Evolutionary conservation across 2,113 vertebrate genomes (phyloP).

Genomic region (Leucoraja erinaceus): DNA sequence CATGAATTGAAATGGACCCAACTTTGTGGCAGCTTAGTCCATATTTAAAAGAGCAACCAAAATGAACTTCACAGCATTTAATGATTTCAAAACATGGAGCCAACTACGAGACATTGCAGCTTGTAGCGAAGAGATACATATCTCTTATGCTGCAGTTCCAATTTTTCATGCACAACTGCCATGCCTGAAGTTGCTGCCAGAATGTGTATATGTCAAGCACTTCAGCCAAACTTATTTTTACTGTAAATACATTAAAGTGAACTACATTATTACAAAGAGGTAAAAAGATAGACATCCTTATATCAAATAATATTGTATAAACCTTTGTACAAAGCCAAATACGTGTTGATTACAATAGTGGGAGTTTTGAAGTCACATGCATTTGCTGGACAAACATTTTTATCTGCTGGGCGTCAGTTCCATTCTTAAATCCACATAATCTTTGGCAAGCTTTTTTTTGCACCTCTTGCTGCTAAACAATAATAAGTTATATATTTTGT

Average conservation of each 20-base stretch:
- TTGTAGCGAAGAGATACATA: not conserved
- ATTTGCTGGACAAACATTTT: not conserved
- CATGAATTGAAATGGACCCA: too few species aligned
- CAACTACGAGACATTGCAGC: not conserved
- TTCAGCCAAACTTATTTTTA: too few species aligned
- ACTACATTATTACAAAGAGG: not conserved
- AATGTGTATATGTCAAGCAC: too few species aligned
- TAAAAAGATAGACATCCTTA: not conserved
- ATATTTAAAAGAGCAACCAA: too few species aligned
- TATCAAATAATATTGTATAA: not conserved
- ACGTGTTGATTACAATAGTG: not conserved
- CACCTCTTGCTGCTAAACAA: slow-evolving; percentile 23
- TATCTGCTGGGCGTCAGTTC: not conserved
- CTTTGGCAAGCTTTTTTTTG: not conserved
- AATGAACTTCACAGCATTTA: too few species aligned
- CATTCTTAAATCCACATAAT: not conserved
- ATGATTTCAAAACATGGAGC: too few species aligned
- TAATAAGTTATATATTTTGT: not conserved
- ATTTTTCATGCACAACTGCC: too few species aligned
- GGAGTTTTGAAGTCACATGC: not conserved
- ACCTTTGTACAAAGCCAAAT: not conserved
- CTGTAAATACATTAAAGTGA: too few species aligned
- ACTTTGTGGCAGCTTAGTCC: too few species aligned
- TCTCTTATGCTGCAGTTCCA: not conserved
- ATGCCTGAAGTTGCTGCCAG: too few species aligned